Base-by-base conservation (phyloP, 2,888 invertebrate species). In the Callimorpha dominula region DNA sequence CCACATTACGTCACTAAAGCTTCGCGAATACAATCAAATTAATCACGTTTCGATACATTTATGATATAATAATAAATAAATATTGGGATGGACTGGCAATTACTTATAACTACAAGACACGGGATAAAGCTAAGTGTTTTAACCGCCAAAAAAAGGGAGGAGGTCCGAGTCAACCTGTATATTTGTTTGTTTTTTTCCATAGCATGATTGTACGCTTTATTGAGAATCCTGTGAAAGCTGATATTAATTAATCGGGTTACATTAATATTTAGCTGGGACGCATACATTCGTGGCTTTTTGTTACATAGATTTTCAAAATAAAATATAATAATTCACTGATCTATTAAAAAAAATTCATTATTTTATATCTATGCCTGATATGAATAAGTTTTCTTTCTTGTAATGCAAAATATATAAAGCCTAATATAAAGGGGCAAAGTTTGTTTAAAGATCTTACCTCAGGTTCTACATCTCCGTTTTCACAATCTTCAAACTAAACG, bases 11-110 rank as follows among this genome's bases (percentile, higher is more conserved):
- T 11, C 46, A 54, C 52, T 31, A 20, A 69, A 73, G 71, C 69
- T 64, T 74, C 68, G 69, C 62, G 54, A 74, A 71, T 68, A 80
- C 65, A 50, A 49, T n/a, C n/a, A n/a, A n/a, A 72, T 65, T 71
- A 74, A 57, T 65, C 17, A 66, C 71, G 67, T 78, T 68, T 71
- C 60, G 65, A 65, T 74, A 72, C 68, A 78, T 81, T 81, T 83
- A 77, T 81, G 73, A 82, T 77, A 80, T 80, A 66, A 78, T 81
- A 81, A 81, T 81, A 75, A 9, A 71, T 79, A 74, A n/a, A n/a
- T n/a, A n/a, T n/a, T n/a, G n/a, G n/a, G n/a, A n/a, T n/a, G n/a
- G n/a, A n/a, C n/a, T n/a, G n/a, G n/a, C n/a, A n/a, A n/a, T n/a
- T n/a, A n/a, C n/a, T n/a, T n/a, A n/a, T n/a, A n/a, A n/a, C n/a